Percentiles rank a stretch among this genome's conserved stretches.
Evolutionary conservation across 2,888 invertebrate species (phyloP).

Genomic region (Ectemnius lituratus): DNA sequence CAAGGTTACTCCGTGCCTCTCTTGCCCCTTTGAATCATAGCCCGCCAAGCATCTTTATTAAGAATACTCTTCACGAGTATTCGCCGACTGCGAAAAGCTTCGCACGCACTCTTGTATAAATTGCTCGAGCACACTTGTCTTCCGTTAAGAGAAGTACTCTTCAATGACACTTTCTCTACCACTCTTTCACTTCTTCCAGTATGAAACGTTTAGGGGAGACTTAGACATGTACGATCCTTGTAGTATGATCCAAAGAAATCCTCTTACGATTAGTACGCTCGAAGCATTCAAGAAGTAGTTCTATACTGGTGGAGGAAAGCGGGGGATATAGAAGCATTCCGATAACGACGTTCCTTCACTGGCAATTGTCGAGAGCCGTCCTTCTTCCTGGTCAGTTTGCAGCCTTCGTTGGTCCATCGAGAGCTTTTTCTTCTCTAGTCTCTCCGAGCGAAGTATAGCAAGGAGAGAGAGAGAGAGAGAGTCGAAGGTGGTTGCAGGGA

Average conservation of each 20-base stretch:
- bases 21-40: constrained; percentile 18
- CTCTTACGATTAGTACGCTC: not conserved
- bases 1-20: no score
- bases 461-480: not conserved
- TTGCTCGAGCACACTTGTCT: not conserved
- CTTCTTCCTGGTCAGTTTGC: constrained; percentile 4
- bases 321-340: constrained; percentile 35
- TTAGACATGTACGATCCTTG: not conserved
- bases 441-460: no score
- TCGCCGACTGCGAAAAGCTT: no score
- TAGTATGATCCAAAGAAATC: constrained; percentile 4
- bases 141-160: not conserved
- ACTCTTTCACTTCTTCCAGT: not conserved
- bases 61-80: no score
- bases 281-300: constrained; percentile 2
- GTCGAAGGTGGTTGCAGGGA: constrained; percentile 2
- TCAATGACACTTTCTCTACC: not conserved
- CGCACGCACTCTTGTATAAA: not conserved
- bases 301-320: constrained; percentile 8
- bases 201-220: not conserved
- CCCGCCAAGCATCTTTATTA: not conserved
- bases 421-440: not conserved
- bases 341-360: constrained; percentile 49
- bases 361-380: constrained; percentile 31
- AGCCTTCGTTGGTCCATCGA: constrained; percentile 21